A percentile compares a stretch with the other conserved stretches of the same genome.
phyloP scores from a whole-genome alignment of 1,140 invertebrate species.

The Rhizoglyphus robini region DNA sequence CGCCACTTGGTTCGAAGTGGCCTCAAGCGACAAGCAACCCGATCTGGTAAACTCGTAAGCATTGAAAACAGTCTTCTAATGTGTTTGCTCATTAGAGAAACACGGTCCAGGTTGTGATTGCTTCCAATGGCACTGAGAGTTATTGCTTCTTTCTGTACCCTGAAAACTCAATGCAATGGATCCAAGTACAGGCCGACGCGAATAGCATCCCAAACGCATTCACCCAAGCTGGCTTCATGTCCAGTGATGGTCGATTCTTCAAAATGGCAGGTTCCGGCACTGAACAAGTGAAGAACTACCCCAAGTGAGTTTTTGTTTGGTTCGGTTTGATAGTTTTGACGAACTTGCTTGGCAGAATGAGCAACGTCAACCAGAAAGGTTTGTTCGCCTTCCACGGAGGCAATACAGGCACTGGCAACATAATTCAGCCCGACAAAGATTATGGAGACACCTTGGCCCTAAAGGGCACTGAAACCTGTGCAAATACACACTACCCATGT shows the following conservation, averaged over 20 bases:
- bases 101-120: conserved; percentile 67
- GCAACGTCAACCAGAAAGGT: conserved; percentile 64
- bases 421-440: conserved; percentile 50
- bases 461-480: conserved; percentile 21
- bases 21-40: conserved; percentile 44
- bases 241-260: conserved; percentile 55
- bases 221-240: conserved; percentile 79
- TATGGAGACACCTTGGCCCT: background rate
- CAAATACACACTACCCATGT: conserved; percentile 24
- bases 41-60: conserved; percentile 33
- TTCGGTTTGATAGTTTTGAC: conserved; percentile 9
- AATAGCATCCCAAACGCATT: conserved; percentile 61
- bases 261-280: conserved; percentile 68
- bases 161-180: conserved; percentile 75
- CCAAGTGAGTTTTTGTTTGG: conserved; percentile 44
- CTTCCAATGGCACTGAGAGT: conserved; percentile 61
- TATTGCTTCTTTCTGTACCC: conserved; percentile 75
- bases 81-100: conserved; percentile 41
- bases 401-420: conserved; percentile 42
- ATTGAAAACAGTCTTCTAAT: conserved; percentile 1
- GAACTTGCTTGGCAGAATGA: conserved; percentile 55
- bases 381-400: conserved; percentile 71
- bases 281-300: conserved; percentile 59
- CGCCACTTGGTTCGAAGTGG: conserved; percentile 59
- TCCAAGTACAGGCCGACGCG: conserved; percentile 50